phyloP scores from a whole-genome alignment of 2,797 vertebrate genomes.

The Carduelis carduelis region DNA sequence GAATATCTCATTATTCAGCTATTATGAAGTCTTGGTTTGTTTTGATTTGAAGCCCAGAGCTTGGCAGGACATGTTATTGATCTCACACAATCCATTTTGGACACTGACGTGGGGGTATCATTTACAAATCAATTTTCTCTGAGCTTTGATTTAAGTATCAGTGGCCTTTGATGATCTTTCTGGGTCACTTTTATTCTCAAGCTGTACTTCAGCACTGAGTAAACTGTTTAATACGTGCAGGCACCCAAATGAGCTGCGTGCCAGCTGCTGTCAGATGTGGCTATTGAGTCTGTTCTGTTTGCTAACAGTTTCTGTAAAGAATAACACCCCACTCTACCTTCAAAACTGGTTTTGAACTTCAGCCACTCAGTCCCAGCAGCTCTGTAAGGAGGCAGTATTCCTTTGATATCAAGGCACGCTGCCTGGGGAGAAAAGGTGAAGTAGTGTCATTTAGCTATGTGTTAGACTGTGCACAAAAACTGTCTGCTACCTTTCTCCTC shows the following conservation, averaged over 20 bases:
- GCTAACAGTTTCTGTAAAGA: neutral
- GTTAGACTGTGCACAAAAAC: neutral
- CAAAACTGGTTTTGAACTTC: neutral
- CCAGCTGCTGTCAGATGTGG: neutral
- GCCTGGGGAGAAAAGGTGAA: neutral
- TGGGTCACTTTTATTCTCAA: neutral
- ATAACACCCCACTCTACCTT: neutral
- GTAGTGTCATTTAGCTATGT: neutral
- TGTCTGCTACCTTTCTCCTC: neutral
- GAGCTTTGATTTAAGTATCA: slow-evolving; percentile 1
- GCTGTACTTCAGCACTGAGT: neutral
- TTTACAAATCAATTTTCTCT: slow-evolving; percentile 1
- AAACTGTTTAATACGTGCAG: neutral
- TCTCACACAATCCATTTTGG: neutral
- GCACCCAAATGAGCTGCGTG: neutral
- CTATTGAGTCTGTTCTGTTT: neutral
- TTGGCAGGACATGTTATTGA: neutral
- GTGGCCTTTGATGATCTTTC: neutral
- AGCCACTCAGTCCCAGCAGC: neutral
- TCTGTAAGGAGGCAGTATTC: neutral
- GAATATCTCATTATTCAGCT: neutral
- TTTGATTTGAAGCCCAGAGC: neutral
- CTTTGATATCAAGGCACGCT: neutral
- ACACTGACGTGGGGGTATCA: neutral
- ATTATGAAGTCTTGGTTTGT: neutral